Evolutionary conservation across 1,140 invertebrate species (phyloP).

Genomic region (Apis florea): DNA sequence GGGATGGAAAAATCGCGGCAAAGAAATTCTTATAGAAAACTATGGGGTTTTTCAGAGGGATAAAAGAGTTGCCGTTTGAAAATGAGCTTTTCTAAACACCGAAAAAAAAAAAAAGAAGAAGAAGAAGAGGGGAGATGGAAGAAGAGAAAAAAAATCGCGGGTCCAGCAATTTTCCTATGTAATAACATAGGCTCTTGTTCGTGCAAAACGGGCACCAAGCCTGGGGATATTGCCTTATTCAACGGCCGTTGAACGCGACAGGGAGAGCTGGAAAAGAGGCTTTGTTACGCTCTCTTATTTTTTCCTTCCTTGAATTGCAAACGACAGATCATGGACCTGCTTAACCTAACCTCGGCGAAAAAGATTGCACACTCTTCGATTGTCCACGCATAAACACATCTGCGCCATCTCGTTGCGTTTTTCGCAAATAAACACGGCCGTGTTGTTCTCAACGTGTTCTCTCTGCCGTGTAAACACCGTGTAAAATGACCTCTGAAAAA

Average conservation of each 20-base stretch:
- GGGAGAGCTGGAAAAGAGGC: conserved; percentile 47
- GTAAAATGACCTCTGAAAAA: no score
- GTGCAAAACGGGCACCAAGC: conserved; percentile 46
- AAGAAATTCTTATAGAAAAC: no score
- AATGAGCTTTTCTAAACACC: conserved; percentile 25
- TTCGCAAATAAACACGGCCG: no score
- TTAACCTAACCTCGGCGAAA: conserved; percentile 24
- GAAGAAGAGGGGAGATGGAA: neutral
- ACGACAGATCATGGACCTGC: conserved; percentile 11
- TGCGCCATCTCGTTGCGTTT: no score
- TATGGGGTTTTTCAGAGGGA: no score
- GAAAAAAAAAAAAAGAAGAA: neutral
- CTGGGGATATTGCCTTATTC: conserved; percentile 64
- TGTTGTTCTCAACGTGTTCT: no score
- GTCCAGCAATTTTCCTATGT: conserved; percentile 59
- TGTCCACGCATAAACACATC: no score
- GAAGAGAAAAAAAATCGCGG: conserved; percentile 17
- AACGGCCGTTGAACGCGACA: conserved; percentile 40
- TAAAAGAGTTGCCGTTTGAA: neutral
- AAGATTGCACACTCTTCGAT: neutral
- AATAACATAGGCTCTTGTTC: conserved; percentile 57
- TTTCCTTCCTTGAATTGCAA: neutral
- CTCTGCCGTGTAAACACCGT: no score
- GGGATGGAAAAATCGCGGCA: no score
- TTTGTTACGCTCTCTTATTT: conserved; percentile 47